These are phyloP conservation scores for Drosophila hydei DNA, from an alignment of 1,140 invertebrate genomes.

Conservation along the genomic window DNA sequence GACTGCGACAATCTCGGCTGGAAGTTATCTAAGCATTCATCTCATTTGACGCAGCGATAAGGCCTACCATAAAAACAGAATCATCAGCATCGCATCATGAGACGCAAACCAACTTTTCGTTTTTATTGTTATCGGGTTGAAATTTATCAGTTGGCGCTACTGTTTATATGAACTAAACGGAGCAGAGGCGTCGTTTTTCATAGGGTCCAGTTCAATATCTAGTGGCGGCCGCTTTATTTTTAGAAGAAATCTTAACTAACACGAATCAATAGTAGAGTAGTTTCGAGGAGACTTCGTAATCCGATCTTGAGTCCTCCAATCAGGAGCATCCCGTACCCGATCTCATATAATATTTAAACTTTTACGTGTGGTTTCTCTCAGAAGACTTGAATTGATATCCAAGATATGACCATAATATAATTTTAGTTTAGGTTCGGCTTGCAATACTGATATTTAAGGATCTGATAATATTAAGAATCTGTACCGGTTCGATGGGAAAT, in stretches of 20 bases:
- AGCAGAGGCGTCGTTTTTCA: slow-evolving; percentile 9
- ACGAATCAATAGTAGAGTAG: no score
- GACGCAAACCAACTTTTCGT: slow-evolving; percentile 31
- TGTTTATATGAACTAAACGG: slow-evolving; percentile 28
- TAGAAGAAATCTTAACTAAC: no score
- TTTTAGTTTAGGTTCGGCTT: no score
- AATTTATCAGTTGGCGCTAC: slow-evolving; percentile 67
- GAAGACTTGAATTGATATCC: no score
- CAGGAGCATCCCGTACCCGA: no score
- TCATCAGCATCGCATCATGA: slow-evolving; percentile 29
- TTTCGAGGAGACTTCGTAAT: no score
- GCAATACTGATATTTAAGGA: no score
- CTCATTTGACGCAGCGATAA: slow-evolving; percentile 74
- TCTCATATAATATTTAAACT: no score
- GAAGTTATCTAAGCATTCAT: slow-evolving; percentile 67
- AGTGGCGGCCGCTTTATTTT: background rate
- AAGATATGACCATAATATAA: no score
- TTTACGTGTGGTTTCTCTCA: no score
- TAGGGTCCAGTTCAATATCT: slow-evolving; percentile 15
- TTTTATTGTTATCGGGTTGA: slow-evolving; percentile 23
- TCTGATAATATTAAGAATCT: no score
- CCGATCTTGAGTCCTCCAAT: no score
- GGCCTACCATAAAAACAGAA: slow-evolving; percentile 44
- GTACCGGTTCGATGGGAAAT: background rate
- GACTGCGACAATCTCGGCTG: slow-evolving; percentile 56